Evolutionary conservation across 2,888 invertebrate species (phyloP), one percentile per base, ranked within the genome.

Genomic region (Drosophila pegasa): DNA sequence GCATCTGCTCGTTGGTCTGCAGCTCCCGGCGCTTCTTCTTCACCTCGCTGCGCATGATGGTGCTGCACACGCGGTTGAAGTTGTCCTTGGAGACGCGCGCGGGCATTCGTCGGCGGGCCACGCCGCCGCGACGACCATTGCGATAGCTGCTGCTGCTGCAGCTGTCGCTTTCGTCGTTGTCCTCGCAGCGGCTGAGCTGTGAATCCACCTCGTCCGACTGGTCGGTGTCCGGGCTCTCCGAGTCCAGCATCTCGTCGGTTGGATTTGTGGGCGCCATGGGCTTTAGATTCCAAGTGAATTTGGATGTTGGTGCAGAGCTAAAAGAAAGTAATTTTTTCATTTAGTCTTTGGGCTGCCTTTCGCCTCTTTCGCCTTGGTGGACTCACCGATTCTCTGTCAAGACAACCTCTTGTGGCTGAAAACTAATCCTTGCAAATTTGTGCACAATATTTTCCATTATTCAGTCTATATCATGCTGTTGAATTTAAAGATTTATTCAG

Each of bases 361-460:
- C 14, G 20, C 20, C 2, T 10, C 47, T 38, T 43, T 62, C 2
- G 20, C 1, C 25, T 1, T n/a, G 29, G 41, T 25, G 25, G 10
- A 52, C 71, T 65, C 72, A 91, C 91, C 87, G 63, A 74, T 89
- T 91, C 66, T 87, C 88, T 31, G 82, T 74, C 22, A 81, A 55
- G 55, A 80, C 71, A 43, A 80, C 63, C 61, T 78, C 80, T 67
- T 79, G 74, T 78, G 88, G 62, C 76, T 79, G 79, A 89, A 91
- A 86, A 70, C 67, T 90, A 51, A 91, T 90, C 56, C 82, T 87
- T 27, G 91, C 86, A 58, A 91, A 86, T 56, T 90, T 90, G 52
- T 79, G 85, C 59, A 91, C 89, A 68, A 91, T 89, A 37, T 89
- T 86, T 72, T 91, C 91, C 91, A 91, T 91, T 80, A 74, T 78